Base-by-base conservation (phyloP, 35 echinoderm and acorn worm genomes). In the Heliocidaris tuberculata region DNA sequence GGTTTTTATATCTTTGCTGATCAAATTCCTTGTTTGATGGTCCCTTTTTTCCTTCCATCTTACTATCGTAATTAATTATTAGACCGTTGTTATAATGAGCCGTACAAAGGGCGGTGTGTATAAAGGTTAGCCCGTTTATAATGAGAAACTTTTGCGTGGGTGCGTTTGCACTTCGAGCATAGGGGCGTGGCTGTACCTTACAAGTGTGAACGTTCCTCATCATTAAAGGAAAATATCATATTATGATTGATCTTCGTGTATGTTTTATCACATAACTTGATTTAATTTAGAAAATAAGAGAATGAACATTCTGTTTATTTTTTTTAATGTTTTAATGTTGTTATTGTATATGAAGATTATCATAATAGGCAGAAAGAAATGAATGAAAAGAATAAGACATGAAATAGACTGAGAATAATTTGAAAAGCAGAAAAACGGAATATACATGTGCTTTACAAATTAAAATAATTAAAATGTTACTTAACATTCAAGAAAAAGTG, bases 61-160 rank as follows among this genome's bases (percentile, higher is more conserved):
- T 78, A 78, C 65, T 78, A 21, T 78, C 65, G 65, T 78, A 78
- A 78, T 78, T 78, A 78, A 78, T 78, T 78, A 78, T 78, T 78
- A 78, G 65, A 78, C 65, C 65, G 65, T 78, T n/a, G 65, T 78
- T 78, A n/a, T 21, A 6, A 6, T 78, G 65, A 78, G 21, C 4
- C 4, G 65, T n/a, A 17, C 65, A 78, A 78, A 78, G 65, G 65
- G 65, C 65, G 8, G 65, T 78, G 27, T 78, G 65, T 19, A 24
- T 78, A 78, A 78, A 78, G 65, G 65, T 78, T 78, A 78, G 19
- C 21, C 2, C 2, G 65, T 78, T 78, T 78, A 19, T 78, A n/a
- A 78, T 78, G 65, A 78, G 65, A 78, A 27, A 78, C 7, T 78
- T 78, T 19, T 19, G 19, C 65, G 65, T 78, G 65, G 65, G 65